These are phyloP conservation scores for Ashinkailepas kermadecensis DNA, from an alignment of 2,888 invertebrate species.

Conservation along the genomic window DNA sequence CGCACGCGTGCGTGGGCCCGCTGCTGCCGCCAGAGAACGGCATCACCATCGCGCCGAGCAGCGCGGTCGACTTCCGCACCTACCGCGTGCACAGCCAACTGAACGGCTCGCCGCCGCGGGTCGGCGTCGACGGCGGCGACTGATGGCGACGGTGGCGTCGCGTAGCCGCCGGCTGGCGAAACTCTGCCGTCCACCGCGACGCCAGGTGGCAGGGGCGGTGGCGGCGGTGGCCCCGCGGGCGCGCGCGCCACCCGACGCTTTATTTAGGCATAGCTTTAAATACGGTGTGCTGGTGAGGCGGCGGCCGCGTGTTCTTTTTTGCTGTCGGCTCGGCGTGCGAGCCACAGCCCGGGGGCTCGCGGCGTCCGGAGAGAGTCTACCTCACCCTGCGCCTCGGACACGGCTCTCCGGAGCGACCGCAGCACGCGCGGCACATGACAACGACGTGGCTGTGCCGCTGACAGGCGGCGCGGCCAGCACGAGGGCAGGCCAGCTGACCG, in stretches of 20 bases:
- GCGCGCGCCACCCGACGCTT: background rate
- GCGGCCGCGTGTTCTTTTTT: background rate
- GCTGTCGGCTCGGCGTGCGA: background rate
- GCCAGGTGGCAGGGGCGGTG: background rate
- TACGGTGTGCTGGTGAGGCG: background rate
- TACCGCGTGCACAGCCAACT: background rate
- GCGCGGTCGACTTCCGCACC: background rate
- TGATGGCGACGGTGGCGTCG: background rate
- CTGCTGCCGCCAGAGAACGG: constrained; percentile 3
- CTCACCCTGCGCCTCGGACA: background rate
- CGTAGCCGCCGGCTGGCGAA: background rate
- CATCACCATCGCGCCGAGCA: background rate
- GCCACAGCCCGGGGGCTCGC: background rate
- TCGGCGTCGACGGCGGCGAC: background rate
- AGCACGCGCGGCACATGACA: too few relatives aligned
- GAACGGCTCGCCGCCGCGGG: background rate
- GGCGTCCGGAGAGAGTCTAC: background rate
- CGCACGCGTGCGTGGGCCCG: background rate
- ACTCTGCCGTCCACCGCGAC: background rate
- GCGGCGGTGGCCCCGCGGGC: too few relatives aligned
- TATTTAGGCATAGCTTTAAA: background rate
- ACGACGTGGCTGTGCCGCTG: background rate
- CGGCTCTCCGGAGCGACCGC: too few relatives aligned
- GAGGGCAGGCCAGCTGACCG: background rate
- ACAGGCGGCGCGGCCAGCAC: background rate